Evolutionary conservation across 2,888 invertebrate genomes (phyloP).

Genomic region (Mimumesa dahlbomi): DNA sequence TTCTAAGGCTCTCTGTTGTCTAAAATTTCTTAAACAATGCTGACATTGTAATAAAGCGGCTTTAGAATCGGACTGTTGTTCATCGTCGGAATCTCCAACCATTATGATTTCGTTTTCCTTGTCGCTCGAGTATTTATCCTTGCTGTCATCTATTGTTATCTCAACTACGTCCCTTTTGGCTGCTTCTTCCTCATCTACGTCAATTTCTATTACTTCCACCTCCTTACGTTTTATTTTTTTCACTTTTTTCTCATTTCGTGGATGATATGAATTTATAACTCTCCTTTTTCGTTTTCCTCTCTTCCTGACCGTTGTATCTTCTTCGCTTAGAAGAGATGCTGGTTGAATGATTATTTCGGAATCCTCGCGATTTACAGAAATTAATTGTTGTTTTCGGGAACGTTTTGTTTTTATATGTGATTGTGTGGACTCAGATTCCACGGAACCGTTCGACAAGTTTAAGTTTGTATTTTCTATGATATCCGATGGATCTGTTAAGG

Average conservation of each 20-base stretch:
- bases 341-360: constrained; percentile 79
- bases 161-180: constrained; percentile 66
- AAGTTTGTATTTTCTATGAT: constrained; percentile 27
- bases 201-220: constrained; percentile 76
- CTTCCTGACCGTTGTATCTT: constrained; percentile 62
- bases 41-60: constrained; percentile 67
- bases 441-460: constrained; percentile 40
- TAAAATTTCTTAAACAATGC: constrained; percentile 72
- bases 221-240: constrained; percentile 58
- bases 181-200: constrained; percentile 71
- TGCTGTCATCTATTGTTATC: constrained; percentile 74
- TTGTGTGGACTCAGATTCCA: constrained; percentile 33
- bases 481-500: constrained; percentile 33
- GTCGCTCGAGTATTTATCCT: constrained; percentile 77
- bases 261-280: constrained; percentile 66
- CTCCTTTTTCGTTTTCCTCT: constrained; percentile 70
- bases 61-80: constrained; percentile 56
- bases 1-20: constrained; percentile 71
- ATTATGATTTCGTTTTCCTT: constrained; percentile 79
- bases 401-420: constrained; percentile 68
- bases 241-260: constrained; percentile 58
- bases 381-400: constrained; percentile 77
- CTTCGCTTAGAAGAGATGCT: constrained; percentile 68
- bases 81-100: constrained; percentile 76
- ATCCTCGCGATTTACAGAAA: constrained; percentile 76